Percentiles rank a stretch among this genome's conserved stretches.
phyloP scores from a whole-genome alignment of 2,888 invertebrate genomes.

The Lumbricus terrestris region DNA sequence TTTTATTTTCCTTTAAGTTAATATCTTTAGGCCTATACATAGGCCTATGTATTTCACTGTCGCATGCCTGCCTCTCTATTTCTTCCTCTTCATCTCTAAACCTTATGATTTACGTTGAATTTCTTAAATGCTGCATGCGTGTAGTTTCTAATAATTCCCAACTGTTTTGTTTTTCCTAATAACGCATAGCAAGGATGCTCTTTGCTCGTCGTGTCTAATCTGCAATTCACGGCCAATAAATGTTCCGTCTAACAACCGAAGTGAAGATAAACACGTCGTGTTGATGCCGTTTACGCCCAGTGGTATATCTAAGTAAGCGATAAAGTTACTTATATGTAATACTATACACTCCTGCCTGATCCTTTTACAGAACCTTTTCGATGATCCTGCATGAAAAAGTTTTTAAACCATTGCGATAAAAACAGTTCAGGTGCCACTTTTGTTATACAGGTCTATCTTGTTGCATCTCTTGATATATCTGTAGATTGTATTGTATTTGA shows the following conservation, averaged over 20 bases:
- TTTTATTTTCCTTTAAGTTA: no score
- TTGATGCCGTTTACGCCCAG: background rate
- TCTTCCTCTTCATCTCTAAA: background rate
- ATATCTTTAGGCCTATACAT: no score
- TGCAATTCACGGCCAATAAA: background rate
- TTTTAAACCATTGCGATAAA: no score
- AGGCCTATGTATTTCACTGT: no score
- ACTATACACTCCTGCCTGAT: background rate
- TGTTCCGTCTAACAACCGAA: background rate
- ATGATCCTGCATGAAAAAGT: no score
- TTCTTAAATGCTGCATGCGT: background rate
- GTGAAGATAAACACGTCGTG: background rate
- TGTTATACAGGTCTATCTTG: no score
- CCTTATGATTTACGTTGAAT: background rate
- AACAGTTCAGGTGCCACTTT: no score
- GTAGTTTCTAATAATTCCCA: background rate
- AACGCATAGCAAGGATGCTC: background rate
- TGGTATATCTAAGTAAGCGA: conserved; percentile 3
- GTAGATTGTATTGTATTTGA: no score
- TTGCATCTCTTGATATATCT: no score
- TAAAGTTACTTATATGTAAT: background rate
- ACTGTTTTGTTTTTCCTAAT: background rate
- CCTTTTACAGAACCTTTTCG: no score
- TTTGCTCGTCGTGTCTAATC: background rate
- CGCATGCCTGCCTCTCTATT: background rate